A percentile compares a stretch with the other conserved stretches of the same genome.
These are phyloP conservation scores for Mesoligia furuncula DNA, from an alignment of 2,888 invertebrate genomes.

Conservation along the genomic window DNA sequence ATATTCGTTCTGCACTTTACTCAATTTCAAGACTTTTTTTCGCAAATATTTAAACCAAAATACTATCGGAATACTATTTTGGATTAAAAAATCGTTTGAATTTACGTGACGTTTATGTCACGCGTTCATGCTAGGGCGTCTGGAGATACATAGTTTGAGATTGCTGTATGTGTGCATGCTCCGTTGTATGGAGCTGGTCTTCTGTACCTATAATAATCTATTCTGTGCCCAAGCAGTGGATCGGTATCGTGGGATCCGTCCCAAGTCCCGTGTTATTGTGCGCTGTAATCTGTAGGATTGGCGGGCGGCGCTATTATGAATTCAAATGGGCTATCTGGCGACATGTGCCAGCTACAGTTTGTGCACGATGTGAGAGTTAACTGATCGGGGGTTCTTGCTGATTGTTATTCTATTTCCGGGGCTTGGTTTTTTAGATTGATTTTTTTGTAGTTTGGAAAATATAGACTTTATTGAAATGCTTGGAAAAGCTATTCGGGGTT, in stretches of 20 bases:
- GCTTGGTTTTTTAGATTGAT: not conserved
- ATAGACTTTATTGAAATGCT: not conserved
- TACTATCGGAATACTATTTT: not conserved
- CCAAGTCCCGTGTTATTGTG: constrained; percentile 52
- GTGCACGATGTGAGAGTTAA: constrained; percentile 27
- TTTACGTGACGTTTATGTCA: not conserved
- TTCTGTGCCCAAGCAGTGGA: constrained; percentile 2
- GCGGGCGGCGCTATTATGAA: constrained; percentile 61
- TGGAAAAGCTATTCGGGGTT: not conserved
- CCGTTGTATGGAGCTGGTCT: not conserved
- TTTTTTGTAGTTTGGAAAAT: not conserved
- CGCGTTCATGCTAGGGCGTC: not conserved
- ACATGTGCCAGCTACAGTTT: constrained; percentile 56
- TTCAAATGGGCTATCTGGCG: constrained; percentile 65
- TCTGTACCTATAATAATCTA: not conserved
- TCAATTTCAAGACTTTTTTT: not conserved
- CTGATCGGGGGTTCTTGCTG: constrained; percentile 10
- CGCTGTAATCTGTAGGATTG: constrained; percentile 60
- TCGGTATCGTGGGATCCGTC: constrained; percentile 38
- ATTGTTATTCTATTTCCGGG: constrained; percentile 13
- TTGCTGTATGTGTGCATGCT: no score
- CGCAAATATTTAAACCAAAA: not conserved
- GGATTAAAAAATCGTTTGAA: not conserved
- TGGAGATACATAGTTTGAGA: not conserved
- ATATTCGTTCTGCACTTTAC: not conserved